These are phyloP conservation scores for Chalcosyrphus nemorum DNA, from an alignment of 2,888 invertebrate species.

Conservation along the genomic window DNA sequence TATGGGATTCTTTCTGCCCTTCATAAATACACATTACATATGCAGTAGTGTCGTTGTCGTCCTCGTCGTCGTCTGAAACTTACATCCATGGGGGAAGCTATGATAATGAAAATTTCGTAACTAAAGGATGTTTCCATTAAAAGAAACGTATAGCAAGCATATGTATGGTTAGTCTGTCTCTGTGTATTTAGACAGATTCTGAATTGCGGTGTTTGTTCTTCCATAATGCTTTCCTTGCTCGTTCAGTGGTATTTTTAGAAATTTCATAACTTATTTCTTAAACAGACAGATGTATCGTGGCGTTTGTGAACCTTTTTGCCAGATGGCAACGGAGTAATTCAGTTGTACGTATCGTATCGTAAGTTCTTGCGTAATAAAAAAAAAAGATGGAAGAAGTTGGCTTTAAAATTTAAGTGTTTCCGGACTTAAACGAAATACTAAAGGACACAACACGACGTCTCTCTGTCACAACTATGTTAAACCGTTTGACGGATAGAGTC, in stretches of 20 bases:
- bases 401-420: not conserved
- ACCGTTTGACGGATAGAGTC: no score
- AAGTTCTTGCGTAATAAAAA: conserved; percentile 2
- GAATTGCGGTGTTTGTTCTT: conserved; percentile 33
- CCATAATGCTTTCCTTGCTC: conserved; percentile 4
- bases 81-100: conserved; percentile 10
- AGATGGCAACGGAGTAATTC: conserved; percentile 2
- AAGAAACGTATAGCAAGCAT: not conserved
- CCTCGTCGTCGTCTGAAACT: conserved; percentile 21
- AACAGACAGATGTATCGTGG: conserved; percentile 34
- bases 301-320: not conserved
- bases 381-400: not conserved
- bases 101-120: conserved; percentile 26
- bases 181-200: not conserved
- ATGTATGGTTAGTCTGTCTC: not conserved
- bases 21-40: conserved; percentile 4
- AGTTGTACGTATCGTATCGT: not conserved
- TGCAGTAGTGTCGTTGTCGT: not conserved
- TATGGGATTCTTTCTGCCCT: not conserved
- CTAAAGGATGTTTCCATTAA: conserved; percentile 13
- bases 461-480: no score
- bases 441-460: no score
- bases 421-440: no score
- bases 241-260: not conserved
- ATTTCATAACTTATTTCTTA: conserved; percentile 33